Base-by-base conservation (phyloP, 2,888 invertebrate genomes). In the Trissolcus japonicus region DNA sequence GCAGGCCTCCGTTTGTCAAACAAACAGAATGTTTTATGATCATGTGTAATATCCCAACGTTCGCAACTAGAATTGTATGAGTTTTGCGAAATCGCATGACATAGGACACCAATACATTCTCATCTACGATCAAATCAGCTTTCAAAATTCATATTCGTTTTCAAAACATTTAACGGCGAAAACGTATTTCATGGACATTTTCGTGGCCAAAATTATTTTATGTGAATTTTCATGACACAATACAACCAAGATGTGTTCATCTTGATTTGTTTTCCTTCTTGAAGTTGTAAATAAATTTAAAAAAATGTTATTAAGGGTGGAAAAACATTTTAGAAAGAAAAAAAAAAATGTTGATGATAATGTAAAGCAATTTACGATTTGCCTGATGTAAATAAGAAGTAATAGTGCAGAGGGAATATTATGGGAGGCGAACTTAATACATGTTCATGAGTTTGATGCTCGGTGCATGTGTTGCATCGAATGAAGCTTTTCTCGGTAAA, bases 401-500 rank as follows among this genome's bases (percentile, higher is more conserved):
- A 25, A 25, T 25, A 25, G 6, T 25, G 2, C 25, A 6, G 25
- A 25, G 2, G 25, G 25, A 25, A 25, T 57, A 80, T 80, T 80
- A 82, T 81, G 76, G 76, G 65, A 62, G 41, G 59, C 77, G 78
- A 80, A 62, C 67, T 41, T 69, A 51, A 79, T 83, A 81, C 80
- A 83, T 84, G 83, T 83, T 79, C 82, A 82, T 81, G 80, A 82
- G 78, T 40, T 72, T 48, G 43, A 72, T 59, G 66, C 62, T 76
- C 50, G 68, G 61, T 69, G 79, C 79, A 80, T 79, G 79, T 80
- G 81, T 78, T 72, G 73, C 74, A 79, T 46, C 63, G 74, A 60
- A 63, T 25, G 4, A 25, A 25, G 63, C 69, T 79, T 80, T 62
- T 25, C 25, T 25, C 25, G 79, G 81, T 81, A 82, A 79, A 81